Evolutionary conservation across 1,140 invertebrate species (phyloP), one percentile per base, ranked within the genome.

Genomic region (Prorops nasuta): DNA sequence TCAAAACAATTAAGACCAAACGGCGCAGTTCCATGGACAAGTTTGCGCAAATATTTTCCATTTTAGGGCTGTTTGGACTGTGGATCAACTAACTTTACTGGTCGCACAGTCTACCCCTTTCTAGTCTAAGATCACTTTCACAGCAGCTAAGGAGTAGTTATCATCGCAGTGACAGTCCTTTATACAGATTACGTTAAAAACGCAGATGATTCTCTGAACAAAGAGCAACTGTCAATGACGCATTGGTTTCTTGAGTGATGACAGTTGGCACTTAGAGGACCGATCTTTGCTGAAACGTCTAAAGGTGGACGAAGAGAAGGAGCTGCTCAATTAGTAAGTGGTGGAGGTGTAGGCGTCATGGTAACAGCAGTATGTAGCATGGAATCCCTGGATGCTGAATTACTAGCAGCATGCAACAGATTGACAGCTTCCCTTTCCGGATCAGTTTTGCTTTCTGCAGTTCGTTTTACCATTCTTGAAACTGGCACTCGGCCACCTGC

Each of bases 361-460:
- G 72, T 74, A 31, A 71, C 61, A 18, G 71, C 72, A 31, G 70
- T 75, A 51, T 79, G 77, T 14, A 85, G 78, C 61, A 84, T 77
- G 67, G 82, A 84, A 72, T 86, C 84, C 56, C 83, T 79, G 54
- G 83, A 86, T 62, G 84, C 84, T 58, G 84, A 84, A 69, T 84
- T 83, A 67, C 83, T 84, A 65, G 84, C 83, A 51, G 83, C 81
- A 61, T 83, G 79, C 50, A 86, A 70, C 64, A 86, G 72, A 28
- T 83, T 86, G 46, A 86, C 83, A 59, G 83, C 84, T 67, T 85
- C 84, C 64, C 83, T 81, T 72, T 86, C 84, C 56, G 81, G 79
- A 72, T 78, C 67, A 44, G 44, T 45, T 34, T 39, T 53, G 58
- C 57, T 60, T 44, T 10, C 35, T 43, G 20, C 10, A 17, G 38